A percentile compares a stretch with the other conserved stretches of the same genome.
phyloP scores from a whole-genome alignment of 1,140 invertebrate genomes.

The Glossosoma conforme region DNA sequence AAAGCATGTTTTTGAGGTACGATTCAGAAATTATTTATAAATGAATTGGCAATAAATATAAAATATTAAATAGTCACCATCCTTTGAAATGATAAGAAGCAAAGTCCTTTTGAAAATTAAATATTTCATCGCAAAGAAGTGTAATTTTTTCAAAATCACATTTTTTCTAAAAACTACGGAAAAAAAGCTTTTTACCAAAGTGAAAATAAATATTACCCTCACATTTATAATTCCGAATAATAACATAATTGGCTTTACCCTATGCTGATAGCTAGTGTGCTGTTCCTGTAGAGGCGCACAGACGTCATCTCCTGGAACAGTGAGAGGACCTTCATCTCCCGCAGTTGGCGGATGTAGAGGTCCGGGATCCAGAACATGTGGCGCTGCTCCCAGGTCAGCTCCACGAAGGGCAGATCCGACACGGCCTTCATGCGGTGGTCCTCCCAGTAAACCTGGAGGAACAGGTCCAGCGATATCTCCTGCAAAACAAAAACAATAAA shows the following conservation, averaged over 20 bases:
- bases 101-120: too few species aligned
- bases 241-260: slow-evolving; percentile 47
- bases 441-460: slow-evolving; percentile 57
- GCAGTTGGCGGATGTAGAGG: slow-evolving; percentile 56
- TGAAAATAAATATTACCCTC: too few species aligned
- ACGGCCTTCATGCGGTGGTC: slow-evolving; percentile 47
- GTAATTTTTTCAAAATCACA: too few species aligned
- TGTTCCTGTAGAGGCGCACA: slow-evolving; percentile 52
- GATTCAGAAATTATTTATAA: too few species aligned
- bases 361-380: slow-evolving; percentile 55
- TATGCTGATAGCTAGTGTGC: slow-evolving; percentile 55
- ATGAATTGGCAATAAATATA: too few species aligned
- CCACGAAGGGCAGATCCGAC: slow-evolving; percentile 45
- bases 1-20: too few species aligned
- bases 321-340: slow-evolving; percentile 53
- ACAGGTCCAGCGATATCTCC: slow-evolving; percentile 58
- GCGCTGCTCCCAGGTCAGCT: slow-evolving; percentile 56
- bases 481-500: slow-evolving; percentile 33
- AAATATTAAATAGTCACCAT: too few species aligned
- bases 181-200: too few species aligned
- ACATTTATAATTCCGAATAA: too few species aligned
- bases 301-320: slow-evolving; percentile 57
- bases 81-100: too few species aligned
- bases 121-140: too few species aligned
- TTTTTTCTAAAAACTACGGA: too few species aligned